Conservation (phyloP, 1,140 invertebrate species). For the Oscheius sp. region DNA sequence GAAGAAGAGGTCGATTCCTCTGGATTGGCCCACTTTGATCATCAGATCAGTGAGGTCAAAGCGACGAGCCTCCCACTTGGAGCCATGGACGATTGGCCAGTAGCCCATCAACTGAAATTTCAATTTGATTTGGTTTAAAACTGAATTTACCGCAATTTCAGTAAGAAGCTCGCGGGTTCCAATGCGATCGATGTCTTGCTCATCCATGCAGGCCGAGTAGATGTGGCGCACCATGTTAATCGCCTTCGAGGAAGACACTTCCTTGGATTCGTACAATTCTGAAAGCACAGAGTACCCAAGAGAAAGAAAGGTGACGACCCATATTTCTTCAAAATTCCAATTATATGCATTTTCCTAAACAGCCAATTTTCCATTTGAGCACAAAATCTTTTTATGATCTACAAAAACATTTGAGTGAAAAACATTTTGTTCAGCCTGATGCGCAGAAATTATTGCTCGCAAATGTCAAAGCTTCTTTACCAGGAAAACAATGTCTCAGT, state of each 20-base stretch:
- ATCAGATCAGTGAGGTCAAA: conserved; percentile 46
- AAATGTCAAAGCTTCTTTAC: too few species aligned
- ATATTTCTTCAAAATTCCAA: neutral
- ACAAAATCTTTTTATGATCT: neutral
- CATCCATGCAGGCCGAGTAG: conserved; percentile 45
- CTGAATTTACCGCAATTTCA: conserved; percentile 14
- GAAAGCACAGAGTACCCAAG: neutral
- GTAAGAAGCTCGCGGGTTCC: neutral
- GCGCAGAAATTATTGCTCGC: too few species aligned
- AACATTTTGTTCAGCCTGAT: neutral
- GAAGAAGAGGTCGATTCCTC: conserved; percentile 43
- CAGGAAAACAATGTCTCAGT: too few species aligned
- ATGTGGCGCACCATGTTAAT: conserved; percentile 40
- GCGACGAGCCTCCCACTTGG: conserved; percentile 37
- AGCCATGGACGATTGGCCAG: conserved; percentile 51
- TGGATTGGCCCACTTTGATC: conserved; percentile 14
- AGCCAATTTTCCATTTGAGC: neutral
- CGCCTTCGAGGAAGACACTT: conserved; percentile 21
- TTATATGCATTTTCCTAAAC: neutral
- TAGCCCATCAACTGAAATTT: conserved; percentile 38
- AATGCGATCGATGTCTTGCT: neutral
- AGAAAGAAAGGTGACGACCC: neutral
- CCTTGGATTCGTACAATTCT: neutral
- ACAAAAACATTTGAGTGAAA: neutral
- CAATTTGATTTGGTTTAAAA: neutral